Evolutionary conservation across 2,797 vertebrate genomes (phyloP), one percentile per base, ranked within the genome.

Genomic region (Malacoraja senta): DNA sequence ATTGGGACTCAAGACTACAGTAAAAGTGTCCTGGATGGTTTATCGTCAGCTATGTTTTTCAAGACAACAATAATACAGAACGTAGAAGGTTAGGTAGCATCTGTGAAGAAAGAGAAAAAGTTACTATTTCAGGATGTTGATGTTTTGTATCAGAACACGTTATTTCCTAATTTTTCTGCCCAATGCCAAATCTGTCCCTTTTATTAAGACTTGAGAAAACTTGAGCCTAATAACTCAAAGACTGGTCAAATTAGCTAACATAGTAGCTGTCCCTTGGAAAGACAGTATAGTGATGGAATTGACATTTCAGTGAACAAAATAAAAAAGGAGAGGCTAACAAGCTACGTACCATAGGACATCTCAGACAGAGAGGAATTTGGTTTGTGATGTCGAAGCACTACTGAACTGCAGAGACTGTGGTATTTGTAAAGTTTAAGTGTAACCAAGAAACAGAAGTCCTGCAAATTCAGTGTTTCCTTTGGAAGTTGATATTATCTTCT

Each of bases 401-500:
- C 21, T 61, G 84, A 88, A n/a, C 61, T 88, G 3, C 17, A 10
- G 71, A 24, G 3, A 13, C 90, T 53, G 4, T 92, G 74, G 17
- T 2, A 15, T 21, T 35, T 88, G 84, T n/a, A 88, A 68, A 17
- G 6, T 53, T 17, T n/a, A 53, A 53, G 24, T 53, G 24, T 38
- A 91, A 7, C 65, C 24, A 21, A 53, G 71, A 74, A 58, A 6
- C n/a, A 29, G 15, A 38, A n/a, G 13, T 63, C 13, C 10, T 15
- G 44, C 38, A 61, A 83, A 44, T 83, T 17, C 78, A 79, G 63
- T 10, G 65, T n/a, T 86, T n/a, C 17, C n/a, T 93, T 71, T 65
- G 65, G 77, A 78, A 93, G 58, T 93, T 81, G 44, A 93, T 86
- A 93, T 93, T n/a, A 93, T 86, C 38, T 53, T 83, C 95, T 95